Percentiles rank a stretch among this genome's conserved stretches.
Conservation (phyloP, 2,888 invertebrate genomes). For the Brachylomia viminalis region DNA sequence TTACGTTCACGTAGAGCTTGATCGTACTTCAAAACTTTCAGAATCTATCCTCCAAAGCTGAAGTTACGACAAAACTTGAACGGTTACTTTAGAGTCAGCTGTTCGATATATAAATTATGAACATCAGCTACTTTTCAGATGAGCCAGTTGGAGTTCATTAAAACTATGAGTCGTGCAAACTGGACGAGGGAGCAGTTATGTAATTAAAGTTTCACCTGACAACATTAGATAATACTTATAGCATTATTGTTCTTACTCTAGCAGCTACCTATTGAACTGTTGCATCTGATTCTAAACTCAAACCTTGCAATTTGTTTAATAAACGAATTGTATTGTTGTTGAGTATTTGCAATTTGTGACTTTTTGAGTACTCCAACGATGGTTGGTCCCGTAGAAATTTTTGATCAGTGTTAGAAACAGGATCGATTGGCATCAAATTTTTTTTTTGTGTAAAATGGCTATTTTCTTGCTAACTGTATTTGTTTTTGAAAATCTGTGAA, state of each 20-base stretch:
- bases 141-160: not conserved
- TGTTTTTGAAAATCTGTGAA: too few relatives aligned
- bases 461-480: too few relatives aligned
- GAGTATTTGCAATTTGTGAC: too few relatives aligned
- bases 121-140: not conserved
- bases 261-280: not conserved
- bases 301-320: not conserved
- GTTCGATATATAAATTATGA: conserved; percentile 17
- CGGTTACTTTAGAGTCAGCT: conserved; percentile 28
- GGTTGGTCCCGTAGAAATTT: too few relatives aligned
- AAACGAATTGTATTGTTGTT: not conserved
- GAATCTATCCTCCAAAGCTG: conserved; percentile 11
- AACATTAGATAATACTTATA: not conserved
- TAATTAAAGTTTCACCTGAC: not conserved
- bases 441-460: too few relatives aligned
- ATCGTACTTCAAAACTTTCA: conserved; percentile 11
- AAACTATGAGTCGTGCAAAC: not conserved
- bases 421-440: too few relatives aligned
- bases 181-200: conserved; percentile 2
- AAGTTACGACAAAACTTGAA: conserved; percentile 7
- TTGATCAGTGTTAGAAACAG: too few relatives aligned
- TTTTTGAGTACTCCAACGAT: too few relatives aligned
- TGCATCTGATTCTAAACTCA: not conserved
- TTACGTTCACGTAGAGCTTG: conserved; percentile 6
- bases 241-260: not conserved